Evolutionary conservation across 1,140 invertebrate species (phyloP).

Genomic region (Calephelis virginiensis): DNA sequence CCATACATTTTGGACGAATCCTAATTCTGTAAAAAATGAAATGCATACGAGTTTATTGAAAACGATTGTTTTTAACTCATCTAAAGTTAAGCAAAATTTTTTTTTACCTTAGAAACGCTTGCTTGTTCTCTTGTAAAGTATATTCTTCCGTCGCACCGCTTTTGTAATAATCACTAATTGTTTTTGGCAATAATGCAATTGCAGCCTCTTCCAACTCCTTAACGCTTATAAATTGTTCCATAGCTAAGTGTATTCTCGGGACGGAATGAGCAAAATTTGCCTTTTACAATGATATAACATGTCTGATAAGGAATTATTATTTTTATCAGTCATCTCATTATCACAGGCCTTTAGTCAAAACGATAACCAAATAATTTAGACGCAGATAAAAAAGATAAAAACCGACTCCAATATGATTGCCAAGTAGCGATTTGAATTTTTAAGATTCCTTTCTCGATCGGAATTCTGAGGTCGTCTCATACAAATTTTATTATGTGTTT

Average conservation of each 20-base stretch:
- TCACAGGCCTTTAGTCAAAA: slow-evolving; percentile 41
- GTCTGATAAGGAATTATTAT: neutral
- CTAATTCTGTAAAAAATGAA: slow-evolving; percentile 79
- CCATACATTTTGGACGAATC: slow-evolving; percentile 88
- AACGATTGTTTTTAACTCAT: neutral
- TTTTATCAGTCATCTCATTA: slow-evolving; percentile 38
- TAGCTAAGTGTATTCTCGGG: slow-evolving; percentile 22
- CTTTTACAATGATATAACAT: slow-evolving; percentile 17
- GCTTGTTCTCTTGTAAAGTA: slow-evolving; percentile 87
- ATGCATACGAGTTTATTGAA: slow-evolving; percentile 12
- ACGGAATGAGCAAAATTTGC: slow-evolving; percentile 23
- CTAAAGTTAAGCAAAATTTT: neutral
- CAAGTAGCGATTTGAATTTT: too few relatives aligned
- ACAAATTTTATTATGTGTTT: too few relatives aligned
- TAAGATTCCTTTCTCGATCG: too few relatives aligned
- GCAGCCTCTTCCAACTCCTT: slow-evolving; percentile 90
- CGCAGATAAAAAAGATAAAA: too few relatives aligned
- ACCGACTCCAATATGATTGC: too few relatives aligned
- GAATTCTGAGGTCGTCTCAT: too few relatives aligned
- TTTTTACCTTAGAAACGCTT: slow-evolving; percentile 87
- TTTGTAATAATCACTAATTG: slow-evolving; percentile 90
- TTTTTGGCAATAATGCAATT: slow-evolving; percentile 81
- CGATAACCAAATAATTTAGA: slow-evolving; percentile 5
- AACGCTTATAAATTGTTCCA: slow-evolving; percentile 84
- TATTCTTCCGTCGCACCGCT: slow-evolving; percentile 92